Base-by-base conservation (phyloP, 2,888 invertebrate species). In the Caenorhabditis sp. region DNA sequence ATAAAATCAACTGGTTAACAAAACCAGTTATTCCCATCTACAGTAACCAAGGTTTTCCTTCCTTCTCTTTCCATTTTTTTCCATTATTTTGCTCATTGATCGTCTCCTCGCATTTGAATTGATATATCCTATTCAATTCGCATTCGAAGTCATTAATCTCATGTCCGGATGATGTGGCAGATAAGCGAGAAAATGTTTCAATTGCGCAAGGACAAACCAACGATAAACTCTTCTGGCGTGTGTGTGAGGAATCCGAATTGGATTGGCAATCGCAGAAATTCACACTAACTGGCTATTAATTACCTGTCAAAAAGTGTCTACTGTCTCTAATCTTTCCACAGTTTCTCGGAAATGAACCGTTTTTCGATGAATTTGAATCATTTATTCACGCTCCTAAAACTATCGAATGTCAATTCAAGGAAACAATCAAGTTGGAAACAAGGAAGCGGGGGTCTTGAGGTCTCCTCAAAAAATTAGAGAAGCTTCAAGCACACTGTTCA, bases 141-240 rank as follows among this genome's bases (percentile, higher is more conserved):
- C 38, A 70, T 70, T 77, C 68, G 38, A 77, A 44, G 51, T 70
- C 69, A 77, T 77, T 77, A 77, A 77, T 77, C 70, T 69, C 61
- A 47, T 49, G 68, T 69, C 77, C 69, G 63, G 70, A 77, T 51
- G 77, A 77, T 77, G 77, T 77, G 77, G 54, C 77, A 77, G 77
- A 77, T 77, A 77, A 77, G 77, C 77, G 77, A 77, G 69, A 51
- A 70, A 77, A 70, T 63, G 77, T 77, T 77, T 77, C 77, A 70
- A 77, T 77, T 70, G 61, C 69, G 70, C 77, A 77, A 77, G 77
- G 77, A 61, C 77, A 69, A 77, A 76, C 69, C 76, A 76, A 56
- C 77, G 63, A 70, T 77, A 70, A 70, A 77, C 70, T 77, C 75
- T 8, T 66, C 38, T 63, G 19, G 63, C 63, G 47, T 54, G 63